Base-by-base conservation (phyloP, 2,888 invertebrate species). In the Ypsolopha scabrella region DNA sequence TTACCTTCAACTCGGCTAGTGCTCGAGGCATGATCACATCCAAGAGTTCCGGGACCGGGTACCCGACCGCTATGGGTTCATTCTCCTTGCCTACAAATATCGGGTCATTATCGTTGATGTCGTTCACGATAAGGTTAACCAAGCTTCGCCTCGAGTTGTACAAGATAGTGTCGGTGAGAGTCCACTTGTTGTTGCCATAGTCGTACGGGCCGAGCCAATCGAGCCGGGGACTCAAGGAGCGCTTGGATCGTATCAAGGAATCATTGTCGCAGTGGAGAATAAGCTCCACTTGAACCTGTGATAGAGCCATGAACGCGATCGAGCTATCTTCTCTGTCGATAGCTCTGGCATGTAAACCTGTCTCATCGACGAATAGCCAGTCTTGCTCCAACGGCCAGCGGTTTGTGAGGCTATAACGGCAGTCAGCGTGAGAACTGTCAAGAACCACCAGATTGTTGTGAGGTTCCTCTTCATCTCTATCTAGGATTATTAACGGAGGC, bases 41-140 rank as follows among this genome's bases (percentile, higher is more conserved):
- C 53, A 77, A 71, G 8, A 88, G 63, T 41, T 80, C 74, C 24
- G 66, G 56, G 38, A 65, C 57, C 1, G 88, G 88, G 63, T 88
- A 88, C 7, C 88, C 88, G 2, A 88, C 75, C 1, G 64, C 65
- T 44, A 88, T 64, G 2, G 82, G 77, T 55, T 77, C 75, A 9
- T 62, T 60, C 52, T 72, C 73, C 50, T 72, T 75, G 2, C 67
- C 72, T 34, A 68, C 55, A 57, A 89, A 89, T 64, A 77, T 67
- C 1, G 89, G 88, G 6, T 57, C 41, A 57, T 89, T 82, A 56
- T 89, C 88, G 58, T 89, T 89, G n/a, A 82, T 81, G 56, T 89
- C 89, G 14, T 81, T 80, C 1, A 88, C 82, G 53, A 88, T 80
- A 45, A 88, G 63, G 55, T 83, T 83, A 1, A 88, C 75, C 38